Evolutionary conservation across 2,113 vertebrate genomes (phyloP).

Genomic region (Pycnonotus jocosus): DNA sequence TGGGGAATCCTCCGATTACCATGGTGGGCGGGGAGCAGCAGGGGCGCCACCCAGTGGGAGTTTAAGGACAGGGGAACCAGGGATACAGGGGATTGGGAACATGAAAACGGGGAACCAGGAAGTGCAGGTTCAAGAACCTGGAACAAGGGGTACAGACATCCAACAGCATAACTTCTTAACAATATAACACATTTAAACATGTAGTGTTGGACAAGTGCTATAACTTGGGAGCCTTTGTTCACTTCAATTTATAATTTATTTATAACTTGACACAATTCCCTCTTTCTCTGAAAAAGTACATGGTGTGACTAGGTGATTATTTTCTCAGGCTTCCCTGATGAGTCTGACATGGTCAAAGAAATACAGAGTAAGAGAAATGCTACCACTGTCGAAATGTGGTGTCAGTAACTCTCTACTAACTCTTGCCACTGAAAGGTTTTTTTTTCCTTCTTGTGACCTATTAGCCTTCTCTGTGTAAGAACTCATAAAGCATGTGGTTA

Average conservation of each 20-base stretch:
- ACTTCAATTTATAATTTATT: not conserved
- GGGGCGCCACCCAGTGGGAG: too few species aligned
- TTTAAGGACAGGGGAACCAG: too few species aligned
- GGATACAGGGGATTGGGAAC: too few species aligned
- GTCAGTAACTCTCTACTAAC: not conserved
- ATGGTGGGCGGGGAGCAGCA: too few species aligned
- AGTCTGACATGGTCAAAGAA: not conserved
- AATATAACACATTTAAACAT: too few species aligned
- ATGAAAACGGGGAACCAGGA: too few species aligned
- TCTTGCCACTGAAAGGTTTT: not conserved
- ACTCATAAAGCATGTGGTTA: not conserved
- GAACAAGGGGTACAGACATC: too few species aligned
- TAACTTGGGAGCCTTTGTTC: too few species aligned
- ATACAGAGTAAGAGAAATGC: not conserved
- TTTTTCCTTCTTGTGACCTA: not conserved
- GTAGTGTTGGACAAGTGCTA: too few species aligned
- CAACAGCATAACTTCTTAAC: too few species aligned
- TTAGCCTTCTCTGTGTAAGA: not conserved
- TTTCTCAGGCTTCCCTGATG: not conserved
- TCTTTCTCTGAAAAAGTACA: not conserved
- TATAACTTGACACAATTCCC: not conserved
- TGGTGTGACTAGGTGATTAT: not conserved
- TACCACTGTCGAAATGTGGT: not conserved
- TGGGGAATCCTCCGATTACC: too few species aligned
- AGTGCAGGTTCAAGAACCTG: too few species aligned